phyloP scores from a whole-genome alignment of 2,797 vertebrate genomes.

The Enteromius argenteus region DNA sequence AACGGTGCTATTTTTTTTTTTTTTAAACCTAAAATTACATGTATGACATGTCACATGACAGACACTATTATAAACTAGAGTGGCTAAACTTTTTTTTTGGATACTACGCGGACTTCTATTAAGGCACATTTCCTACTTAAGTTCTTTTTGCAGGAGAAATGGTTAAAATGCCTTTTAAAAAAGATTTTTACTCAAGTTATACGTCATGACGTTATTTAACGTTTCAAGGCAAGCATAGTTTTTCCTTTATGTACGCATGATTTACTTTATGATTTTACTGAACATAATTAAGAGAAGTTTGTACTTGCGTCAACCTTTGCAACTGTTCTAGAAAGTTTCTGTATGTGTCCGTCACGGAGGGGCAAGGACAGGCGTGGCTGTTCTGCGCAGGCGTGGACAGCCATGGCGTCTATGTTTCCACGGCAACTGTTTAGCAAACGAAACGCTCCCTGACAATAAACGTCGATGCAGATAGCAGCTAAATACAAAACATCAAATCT shows the following conservation, averaged over 20 bases:
- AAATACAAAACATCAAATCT: neutral
- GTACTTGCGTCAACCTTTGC: neutral
- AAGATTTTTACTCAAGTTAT: neutral
- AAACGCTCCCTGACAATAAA: neutral
- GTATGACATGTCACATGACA: too few relatives aligned
- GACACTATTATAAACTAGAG: too few relatives aligned
- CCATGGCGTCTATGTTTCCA: constrained; percentile 46
- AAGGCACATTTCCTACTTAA: too few relatives aligned
- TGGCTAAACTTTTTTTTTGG: too few relatives aligned
- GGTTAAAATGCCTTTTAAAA: neutral
- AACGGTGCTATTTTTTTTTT: too few relatives aligned
- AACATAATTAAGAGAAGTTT: neutral
- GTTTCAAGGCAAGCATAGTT: neutral
- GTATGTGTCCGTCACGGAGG: neutral
- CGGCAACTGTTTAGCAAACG: constrained; percentile 47
- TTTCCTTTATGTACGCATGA: neutral
- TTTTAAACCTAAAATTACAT: too few relatives aligned
- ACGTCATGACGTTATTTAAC: neutral
- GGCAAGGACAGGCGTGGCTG: too few relatives aligned
- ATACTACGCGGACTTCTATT: too few relatives aligned
- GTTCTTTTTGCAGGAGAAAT: too few relatives aligned
- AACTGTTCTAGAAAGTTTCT: too few relatives aligned
- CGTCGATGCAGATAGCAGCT: neutral
- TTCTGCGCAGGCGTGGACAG: constrained; percentile 30
- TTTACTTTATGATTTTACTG: neutral